A percentile compares a stretch with the other conserved stretches of the same genome.
Evolutionary conservation across 2,113 vertebrate species (phyloP).

Genomic region (Nansenia antarctica): DNA sequence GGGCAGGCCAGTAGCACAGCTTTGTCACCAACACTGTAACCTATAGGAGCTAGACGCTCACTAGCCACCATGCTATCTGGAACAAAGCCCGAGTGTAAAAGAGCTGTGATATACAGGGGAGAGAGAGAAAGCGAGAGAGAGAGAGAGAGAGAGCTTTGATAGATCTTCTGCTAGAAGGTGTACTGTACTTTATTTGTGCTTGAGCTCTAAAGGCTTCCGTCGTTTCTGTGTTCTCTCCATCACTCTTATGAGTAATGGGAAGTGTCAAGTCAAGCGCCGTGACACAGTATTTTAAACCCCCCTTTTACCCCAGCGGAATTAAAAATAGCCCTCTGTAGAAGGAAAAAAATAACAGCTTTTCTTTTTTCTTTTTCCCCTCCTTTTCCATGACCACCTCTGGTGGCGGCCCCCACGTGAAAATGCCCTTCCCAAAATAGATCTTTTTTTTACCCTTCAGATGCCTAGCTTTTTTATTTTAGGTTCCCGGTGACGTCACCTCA

Average conservation of each 20-base stretch:
- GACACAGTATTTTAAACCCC: conserved; percentile 61
- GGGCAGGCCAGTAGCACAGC: too few species aligned
- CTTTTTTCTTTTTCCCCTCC: too few species aligned
- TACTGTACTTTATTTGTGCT: conserved; percentile 44
- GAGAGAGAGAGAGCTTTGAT: conserved; percentile 39
- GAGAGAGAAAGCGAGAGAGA: too few species aligned
- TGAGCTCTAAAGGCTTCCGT: conserved; percentile 31
- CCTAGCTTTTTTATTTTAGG: conserved; percentile 76
- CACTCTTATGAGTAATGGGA: conserved; percentile 60
- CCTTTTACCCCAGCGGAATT: conserved; percentile 51
- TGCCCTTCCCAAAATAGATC: conserved; percentile 75
- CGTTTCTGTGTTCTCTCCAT: conserved; percentile 44
- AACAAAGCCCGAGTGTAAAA: too few species aligned
- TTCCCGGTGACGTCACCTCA: conserved; percentile 61
- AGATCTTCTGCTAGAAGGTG: conserved; percentile 19
- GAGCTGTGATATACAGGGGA: too few species aligned
- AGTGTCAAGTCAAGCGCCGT: conserved; percentile 57
- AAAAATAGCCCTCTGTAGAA: conserved; percentile 60
- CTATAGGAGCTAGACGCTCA: too few species aligned
- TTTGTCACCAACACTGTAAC: too few species aligned
- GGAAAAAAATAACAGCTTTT: too few species aligned
- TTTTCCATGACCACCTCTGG: conserved; percentile 67
- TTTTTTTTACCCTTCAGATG: conserved; percentile 72
- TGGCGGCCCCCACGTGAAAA: conserved; percentile 72
- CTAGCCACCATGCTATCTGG: too few species aligned